These are phyloP conservation scores for Apteryx mantelli DNA, from an alignment of 2,113 vertebrate species.

Conservation along the genomic window DNA sequence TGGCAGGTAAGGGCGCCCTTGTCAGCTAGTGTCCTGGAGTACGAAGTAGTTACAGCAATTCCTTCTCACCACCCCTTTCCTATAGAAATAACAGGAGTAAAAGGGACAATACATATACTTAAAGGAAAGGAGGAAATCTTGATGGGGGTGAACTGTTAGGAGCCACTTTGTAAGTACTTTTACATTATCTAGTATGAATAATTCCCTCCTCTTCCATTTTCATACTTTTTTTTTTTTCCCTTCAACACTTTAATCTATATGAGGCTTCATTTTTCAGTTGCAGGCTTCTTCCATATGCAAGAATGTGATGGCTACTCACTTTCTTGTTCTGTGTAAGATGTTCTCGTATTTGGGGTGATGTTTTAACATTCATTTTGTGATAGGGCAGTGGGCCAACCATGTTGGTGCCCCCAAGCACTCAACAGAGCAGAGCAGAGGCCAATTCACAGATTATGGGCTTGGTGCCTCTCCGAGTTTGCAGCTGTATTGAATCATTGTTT, in stretches of 20 bases:
- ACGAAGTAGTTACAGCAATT: not conserved
- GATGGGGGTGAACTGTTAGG: not conserved
- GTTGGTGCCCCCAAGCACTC: not conserved
- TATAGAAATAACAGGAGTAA: not conserved
- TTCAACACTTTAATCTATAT: not conserved
- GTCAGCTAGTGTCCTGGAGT: not conserved
- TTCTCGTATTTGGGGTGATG: not conserved
- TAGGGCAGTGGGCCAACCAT: not conserved
- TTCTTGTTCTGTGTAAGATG: not conserved
- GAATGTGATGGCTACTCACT: not conserved
- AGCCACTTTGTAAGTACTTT: not conserved
- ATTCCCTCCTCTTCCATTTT: not conserved
- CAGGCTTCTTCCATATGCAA: not conserved
- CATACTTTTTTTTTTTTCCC: not conserved
- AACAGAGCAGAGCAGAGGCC: not conserved
- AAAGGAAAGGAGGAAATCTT: not conserved
- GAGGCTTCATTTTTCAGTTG: not conserved
- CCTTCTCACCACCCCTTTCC: not conserved
- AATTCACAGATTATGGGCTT: not conserved
- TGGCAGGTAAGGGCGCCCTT: not conserved
- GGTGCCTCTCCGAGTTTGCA: not conserved
- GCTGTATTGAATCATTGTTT: constrained; percentile 4
- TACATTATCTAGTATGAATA: not conserved
- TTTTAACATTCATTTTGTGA: not conserved
- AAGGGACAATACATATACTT: not conserved